Percentiles rank a stretch among this genome's conserved stretches.
Evolutionary conservation across 2,888 invertebrate species (phyloP).

Genomic region (Nomada goodeniana): DNA sequence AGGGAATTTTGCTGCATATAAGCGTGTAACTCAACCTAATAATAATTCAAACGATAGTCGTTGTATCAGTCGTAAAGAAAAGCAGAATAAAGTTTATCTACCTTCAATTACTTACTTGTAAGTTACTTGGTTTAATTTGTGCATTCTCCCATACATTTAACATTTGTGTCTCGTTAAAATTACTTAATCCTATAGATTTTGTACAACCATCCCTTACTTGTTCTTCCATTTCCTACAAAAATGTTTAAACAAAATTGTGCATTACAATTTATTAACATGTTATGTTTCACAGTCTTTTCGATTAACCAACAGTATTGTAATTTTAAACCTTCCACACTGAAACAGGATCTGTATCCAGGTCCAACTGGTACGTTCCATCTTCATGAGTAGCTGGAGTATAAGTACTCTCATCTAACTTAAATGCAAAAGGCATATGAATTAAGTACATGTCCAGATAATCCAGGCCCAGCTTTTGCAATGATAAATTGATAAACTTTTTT

Average conservation of each 20-base stretch:
- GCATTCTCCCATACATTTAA: conserved; percentile 87
- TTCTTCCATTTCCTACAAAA: conserved; percentile 88
- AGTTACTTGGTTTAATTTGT: conserved; percentile 89
- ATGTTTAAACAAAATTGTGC: not conserved
- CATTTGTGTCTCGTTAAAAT: conserved; percentile 91
- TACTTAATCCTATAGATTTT: conserved; percentile 92
- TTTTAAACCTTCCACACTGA: conserved; percentile 89
- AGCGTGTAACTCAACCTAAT: conserved; percentile 89
- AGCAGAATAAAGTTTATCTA: not conserved
- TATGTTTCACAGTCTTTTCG: not conserved
- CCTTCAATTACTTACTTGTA: conserved; percentile 84
- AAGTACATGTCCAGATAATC: conserved; percentile 92
- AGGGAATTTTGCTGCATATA: conserved; percentile 90
- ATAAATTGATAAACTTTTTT: conserved; percentile 87
- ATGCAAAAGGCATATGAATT: conserved; percentile 91
- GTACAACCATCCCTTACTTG: conserved; percentile 88
- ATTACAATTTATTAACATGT: not conserved
- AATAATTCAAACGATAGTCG: conserved; percentile 17
- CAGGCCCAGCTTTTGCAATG: conserved; percentile 87
- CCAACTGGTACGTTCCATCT: conserved; percentile 87
- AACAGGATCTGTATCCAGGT: conserved; percentile 87
- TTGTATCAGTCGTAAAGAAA: not conserved
- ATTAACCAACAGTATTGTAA: conserved; percentile 9
- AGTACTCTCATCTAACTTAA: conserved; percentile 86
- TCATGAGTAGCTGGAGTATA: conserved; percentile 85